Conservation (phyloP, 2,113 vertebrate genomes). For the Melanerpes aurifrons region DNA sequence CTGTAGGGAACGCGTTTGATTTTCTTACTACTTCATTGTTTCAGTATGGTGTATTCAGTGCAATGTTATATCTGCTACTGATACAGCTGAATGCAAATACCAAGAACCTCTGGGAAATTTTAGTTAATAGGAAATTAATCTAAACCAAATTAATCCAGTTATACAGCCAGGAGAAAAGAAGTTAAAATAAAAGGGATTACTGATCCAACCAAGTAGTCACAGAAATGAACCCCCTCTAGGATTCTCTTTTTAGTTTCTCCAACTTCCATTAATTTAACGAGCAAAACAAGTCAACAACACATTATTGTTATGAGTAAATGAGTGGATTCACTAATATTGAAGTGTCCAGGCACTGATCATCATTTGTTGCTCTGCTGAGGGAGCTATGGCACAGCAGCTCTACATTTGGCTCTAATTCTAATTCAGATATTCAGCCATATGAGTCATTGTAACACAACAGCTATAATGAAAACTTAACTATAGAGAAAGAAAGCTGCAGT, state of each 20-base stretch:
- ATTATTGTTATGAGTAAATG: slow-evolving; percentile 13
- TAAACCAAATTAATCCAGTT: slow-evolving; percentile 58
- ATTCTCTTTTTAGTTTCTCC: slow-evolving; percentile 53
- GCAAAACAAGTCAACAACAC: slow-evolving; percentile 9
- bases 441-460: neutral
- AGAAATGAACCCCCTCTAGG: slow-evolving; percentile 32
- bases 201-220: slow-evolving; percentile 55
- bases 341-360: neutral
- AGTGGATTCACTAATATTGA: neutral
- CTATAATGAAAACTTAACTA: neutral
- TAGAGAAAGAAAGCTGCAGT: neutral
- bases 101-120: slow-evolving; percentile 68
- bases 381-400: neutral
- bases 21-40: slow-evolving; percentile 49
- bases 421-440: neutral
- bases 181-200: slow-evolving; percentile 46
- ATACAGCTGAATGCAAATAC: slow-evolving; percentile 63
- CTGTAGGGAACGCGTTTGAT: slow-evolving; percentile 50
- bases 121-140: slow-evolving; percentile 72
- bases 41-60: slow-evolving; percentile 37
- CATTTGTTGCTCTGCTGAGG: neutral
- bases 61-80: slow-evolving; percentile 61
- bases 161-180: slow-evolving; percentile 53
- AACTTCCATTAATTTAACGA: slow-evolving; percentile 35
- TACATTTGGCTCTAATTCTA: neutral